Evolutionary conservation across 1,140 invertebrate species (phyloP).

Genomic region (Megalonaias nervosa): DNA sequence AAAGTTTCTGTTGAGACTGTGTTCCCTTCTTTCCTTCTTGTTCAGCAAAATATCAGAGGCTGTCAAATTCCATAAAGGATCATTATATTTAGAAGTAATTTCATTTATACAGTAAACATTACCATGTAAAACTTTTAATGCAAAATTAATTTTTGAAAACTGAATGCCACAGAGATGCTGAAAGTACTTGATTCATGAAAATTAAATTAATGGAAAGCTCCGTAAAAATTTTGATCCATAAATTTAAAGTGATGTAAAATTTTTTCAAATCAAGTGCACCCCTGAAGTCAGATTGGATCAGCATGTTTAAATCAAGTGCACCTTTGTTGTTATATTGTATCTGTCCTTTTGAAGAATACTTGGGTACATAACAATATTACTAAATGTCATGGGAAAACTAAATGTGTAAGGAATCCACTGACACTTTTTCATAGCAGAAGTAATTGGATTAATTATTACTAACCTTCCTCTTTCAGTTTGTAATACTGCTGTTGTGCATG

Average conservation of each 20-base stretch:
- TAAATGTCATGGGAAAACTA: background rate
- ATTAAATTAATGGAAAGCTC: too few species aligned
- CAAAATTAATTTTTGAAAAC: too few species aligned
- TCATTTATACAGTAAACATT: too few species aligned
- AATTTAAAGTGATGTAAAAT: too few species aligned
- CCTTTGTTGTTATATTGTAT: too few species aligned
- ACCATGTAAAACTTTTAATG: too few species aligned
- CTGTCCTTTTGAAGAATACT: background rate
- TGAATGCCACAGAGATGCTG: too few species aligned
- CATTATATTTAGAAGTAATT: too few species aligned
- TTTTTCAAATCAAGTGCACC: too few species aligned
- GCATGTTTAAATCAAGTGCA: background rate
- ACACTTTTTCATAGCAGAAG: background rate
- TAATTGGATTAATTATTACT: conserved; percentile 2
- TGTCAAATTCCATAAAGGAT: conserved; percentile 32
- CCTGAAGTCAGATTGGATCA: background rate
- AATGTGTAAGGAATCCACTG: too few species aligned
- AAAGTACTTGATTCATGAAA: too few species aligned
- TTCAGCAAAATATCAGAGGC: conserved; percentile 77
- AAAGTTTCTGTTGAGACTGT: conserved; percentile 82
- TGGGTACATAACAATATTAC: background rate
- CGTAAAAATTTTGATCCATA: too few species aligned
- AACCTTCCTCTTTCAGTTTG: conserved; percentile 78
- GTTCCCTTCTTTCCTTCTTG: conserved; percentile 79
- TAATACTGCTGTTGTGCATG: conserved; percentile 78